These are phyloP conservation scores for Drosophila cognata DNA, from an alignment of 2,888 invertebrate genomes.

Conservation along the genomic window DNA sequence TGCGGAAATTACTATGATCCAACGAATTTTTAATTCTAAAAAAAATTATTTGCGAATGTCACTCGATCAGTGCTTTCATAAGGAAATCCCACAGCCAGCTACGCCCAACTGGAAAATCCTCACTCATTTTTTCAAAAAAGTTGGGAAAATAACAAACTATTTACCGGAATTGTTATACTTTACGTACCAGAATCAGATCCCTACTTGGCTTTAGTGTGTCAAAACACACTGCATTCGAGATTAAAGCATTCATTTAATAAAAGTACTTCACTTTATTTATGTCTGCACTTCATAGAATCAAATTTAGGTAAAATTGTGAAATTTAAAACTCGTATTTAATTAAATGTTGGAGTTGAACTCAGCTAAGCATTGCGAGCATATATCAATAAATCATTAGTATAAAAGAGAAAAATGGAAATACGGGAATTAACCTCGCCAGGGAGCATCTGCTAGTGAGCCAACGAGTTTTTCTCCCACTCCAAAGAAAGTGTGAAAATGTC, in stretches of 20 bases:
- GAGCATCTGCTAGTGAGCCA: slow-evolving; percentile 51
- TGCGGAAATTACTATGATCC: not conserved
- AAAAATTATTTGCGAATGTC: not conserved
- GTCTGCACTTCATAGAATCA: not conserved
- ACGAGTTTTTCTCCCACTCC: slow-evolving; percentile 48
- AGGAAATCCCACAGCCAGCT: not conserved
- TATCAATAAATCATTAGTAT: slow-evolving; percentile 72
- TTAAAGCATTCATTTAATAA: not conserved
- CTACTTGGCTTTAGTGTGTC: not conserved
- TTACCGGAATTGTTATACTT: not conserved
- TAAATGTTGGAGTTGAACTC: slow-evolving; percentile 9
- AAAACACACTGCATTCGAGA: too few species aligned
- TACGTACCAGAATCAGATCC: not conserved
- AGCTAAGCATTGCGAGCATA: slow-evolving; percentile 3
- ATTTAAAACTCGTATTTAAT: slow-evolving; percentile 8
- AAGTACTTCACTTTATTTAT: not conserved
- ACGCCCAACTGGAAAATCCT: not conserved
- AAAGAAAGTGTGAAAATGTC: slow-evolving; percentile 67
- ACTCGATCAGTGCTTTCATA: not conserved
- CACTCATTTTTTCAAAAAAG: not conserved
- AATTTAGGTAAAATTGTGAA: not conserved
- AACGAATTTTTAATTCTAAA: not conserved
- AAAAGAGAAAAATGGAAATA: slow-evolving; percentile 27
- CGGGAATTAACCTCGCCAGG: slow-evolving; percentile 37
- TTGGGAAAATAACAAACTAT: not conserved